Base-by-base conservation (phyloP, 2,113 vertebrate genomes). In the Mohoua ochrocephala region DNA sequence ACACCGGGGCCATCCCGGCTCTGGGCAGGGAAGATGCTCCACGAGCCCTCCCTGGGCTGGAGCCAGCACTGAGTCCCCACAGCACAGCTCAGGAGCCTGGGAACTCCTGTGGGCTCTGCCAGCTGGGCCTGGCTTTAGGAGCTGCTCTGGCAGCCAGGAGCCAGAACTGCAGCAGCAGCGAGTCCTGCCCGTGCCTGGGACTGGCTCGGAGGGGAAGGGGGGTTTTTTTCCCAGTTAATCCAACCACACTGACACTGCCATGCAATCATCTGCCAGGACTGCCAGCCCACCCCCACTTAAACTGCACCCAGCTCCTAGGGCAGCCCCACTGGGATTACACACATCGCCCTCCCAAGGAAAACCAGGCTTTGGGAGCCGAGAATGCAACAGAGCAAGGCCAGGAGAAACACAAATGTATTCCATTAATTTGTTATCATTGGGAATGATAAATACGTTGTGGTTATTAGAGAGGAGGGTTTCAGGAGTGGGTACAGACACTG, bases 41-140 rank as follows among this genome's bases (percentile, higher is more conserved):
- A 18, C 0, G 10, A 57, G 53, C 20, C 2, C 30, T 11, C 17
- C 31, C 53, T 26, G 1, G n/a, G n/a, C 50, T 11, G 23, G 6
- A 67, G 70, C 23, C 65, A 35, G 53, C 15, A 17, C 84, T 1
- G 0, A 3, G 60, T 24, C 10, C 53, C 44, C 37, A 30, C 1
- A 64, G 82, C 59, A 22, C 15, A 8, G 19, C 37, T 59, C 15
- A 37, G 33, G 50, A 83, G 78, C 45, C 81, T 53, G 61, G 33
- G 31, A 60, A 16, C 47, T n/a, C 9, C 14, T 5, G 50, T 26
- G 22, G 21, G 26, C 87, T 47, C 77, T 49, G 92, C 78, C 86
- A 87, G 86, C 84, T 83, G 87, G 84, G 84, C 74, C 31, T 3
- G 70, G n/a, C 75, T 83, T 7, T 15, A 31, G 73, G 77, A 63